Evolutionary conservation across 2,113 vertebrate species (phyloP).

Genomic region (Corythornis madagascariensis): DNA sequence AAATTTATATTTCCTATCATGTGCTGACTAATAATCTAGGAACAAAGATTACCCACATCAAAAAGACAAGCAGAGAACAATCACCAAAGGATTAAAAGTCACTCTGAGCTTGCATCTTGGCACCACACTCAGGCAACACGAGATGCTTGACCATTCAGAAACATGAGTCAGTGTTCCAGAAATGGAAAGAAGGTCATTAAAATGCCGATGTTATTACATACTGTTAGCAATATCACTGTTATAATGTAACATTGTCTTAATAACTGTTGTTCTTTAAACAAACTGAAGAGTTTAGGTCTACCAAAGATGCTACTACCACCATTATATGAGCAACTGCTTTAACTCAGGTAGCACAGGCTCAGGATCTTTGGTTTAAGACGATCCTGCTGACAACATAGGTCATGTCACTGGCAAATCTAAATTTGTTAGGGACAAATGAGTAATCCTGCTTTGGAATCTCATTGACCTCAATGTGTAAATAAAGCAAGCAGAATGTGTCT

Average conservation of each 20-base stretch:
- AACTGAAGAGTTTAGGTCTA: not conserved
- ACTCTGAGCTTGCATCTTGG: not conserved
- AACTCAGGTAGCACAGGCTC: rapidly evolving
- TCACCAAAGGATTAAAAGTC: not conserved
- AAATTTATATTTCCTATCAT: not conserved
- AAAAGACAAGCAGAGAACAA: not conserved
- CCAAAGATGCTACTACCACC: not conserved
- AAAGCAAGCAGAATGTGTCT: constrained; percentile 33
- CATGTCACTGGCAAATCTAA: not conserved
- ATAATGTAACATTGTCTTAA: not conserved
- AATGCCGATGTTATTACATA: not conserved
- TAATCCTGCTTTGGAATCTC: constrained; percentile 34
- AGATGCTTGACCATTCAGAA: not conserved
- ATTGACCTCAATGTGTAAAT: constrained; percentile 53
- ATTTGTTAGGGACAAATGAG: constrained; percentile 37
- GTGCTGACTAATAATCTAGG: not conserved
- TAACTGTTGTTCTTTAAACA: not conserved
- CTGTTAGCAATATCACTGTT: not conserved
- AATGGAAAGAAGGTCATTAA: not conserved
- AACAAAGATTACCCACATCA: not conserved
- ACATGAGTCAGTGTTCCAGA: not conserved
- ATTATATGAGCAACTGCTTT: not conserved
- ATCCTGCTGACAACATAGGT: not conserved
- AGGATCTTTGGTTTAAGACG: not conserved
- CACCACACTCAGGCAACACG: not conserved